A percentile compares a stretch with the other conserved stretches of the same genome.
Conservation (phyloP, 2,797 vertebrate genomes). For the Falco novaeseelandiae region DNA sequence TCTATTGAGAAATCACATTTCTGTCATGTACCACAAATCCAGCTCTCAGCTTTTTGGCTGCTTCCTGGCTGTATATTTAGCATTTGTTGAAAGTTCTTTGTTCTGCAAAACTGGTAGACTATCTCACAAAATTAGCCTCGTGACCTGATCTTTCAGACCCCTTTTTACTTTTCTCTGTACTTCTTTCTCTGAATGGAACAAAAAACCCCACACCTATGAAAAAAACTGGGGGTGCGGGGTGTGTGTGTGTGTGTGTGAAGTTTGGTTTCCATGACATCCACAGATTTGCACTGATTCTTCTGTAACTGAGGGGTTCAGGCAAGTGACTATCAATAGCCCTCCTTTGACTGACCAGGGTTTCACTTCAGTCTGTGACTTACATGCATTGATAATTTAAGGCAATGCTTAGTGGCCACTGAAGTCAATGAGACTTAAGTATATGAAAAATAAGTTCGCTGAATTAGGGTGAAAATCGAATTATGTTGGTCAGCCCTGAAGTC, state of each 20-base stretch:
- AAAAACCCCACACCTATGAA: not conserved
- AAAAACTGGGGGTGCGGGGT: not conserved
- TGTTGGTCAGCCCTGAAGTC: not conserved
- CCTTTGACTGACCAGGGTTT: not conserved
- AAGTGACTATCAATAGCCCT: not conserved
- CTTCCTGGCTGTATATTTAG: not conserved
- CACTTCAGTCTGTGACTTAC: not conserved
- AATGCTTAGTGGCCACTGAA: not conserved
- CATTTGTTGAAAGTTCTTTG: not conserved
- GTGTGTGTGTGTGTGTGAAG: no score
- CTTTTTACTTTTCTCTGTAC: not conserved
- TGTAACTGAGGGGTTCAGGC: accelerated
- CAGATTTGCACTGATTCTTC: not conserved
- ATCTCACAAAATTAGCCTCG: accelerated
- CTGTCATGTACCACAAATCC: not conserved
- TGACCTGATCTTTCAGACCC: not conserved
- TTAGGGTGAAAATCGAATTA: not conserved
- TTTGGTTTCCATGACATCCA: not conserved
- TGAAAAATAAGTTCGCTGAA: not conserved
- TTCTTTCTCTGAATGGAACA: not conserved
- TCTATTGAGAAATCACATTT: not conserved
- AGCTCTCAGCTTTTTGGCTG: not conserved
- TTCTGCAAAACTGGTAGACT: not conserved
- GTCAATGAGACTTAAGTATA: not conserved
- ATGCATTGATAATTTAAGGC: not conserved